Conservation (phyloP, 2,797 vertebrate genomes). For the Oreortyx pictus region DNA sequence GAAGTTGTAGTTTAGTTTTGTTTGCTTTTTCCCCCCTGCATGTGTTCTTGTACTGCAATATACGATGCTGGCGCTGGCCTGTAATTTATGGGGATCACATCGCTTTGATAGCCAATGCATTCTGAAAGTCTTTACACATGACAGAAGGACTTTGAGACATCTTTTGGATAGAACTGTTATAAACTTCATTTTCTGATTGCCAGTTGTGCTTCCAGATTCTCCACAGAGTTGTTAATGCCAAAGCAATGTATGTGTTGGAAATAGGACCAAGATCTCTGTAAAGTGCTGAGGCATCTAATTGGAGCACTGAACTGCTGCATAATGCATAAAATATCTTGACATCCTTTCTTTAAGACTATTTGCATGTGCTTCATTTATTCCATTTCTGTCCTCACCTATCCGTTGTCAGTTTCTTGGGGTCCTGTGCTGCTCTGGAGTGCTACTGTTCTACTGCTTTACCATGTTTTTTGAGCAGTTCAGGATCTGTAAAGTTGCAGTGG, state of each 20-base stretch:
- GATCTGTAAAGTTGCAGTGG: neutral
- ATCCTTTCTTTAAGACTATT: neutral
- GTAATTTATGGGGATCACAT: neutral
- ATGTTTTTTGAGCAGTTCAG: neutral
- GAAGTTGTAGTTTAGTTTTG: neutral
- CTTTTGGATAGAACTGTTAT: neutral
- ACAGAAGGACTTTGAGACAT: neutral
- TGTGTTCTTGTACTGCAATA: neutral
- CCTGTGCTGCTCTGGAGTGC: neutral
- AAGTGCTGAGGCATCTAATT: neutral
- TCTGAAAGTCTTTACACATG: neutral
- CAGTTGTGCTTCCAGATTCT: neutral
- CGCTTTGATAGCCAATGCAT: accelerated
- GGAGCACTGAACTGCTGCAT: neutral
- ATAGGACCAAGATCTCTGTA: neutral
- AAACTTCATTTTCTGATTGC: neutral
- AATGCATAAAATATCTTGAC: neutral
- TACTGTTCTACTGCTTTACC: neutral
- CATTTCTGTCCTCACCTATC: neutral
- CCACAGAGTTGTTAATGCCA: neutral
- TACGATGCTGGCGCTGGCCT: neutral
- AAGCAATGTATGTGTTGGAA: neutral
- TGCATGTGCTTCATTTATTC: neutral
- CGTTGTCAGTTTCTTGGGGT: neutral
- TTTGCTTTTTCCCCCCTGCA: accelerated